These are phyloP conservation scores for Dipodomys stephensi DNA, from an alignment of 2,113 vertebrate genomes.

Conservation along the genomic window DNA sequence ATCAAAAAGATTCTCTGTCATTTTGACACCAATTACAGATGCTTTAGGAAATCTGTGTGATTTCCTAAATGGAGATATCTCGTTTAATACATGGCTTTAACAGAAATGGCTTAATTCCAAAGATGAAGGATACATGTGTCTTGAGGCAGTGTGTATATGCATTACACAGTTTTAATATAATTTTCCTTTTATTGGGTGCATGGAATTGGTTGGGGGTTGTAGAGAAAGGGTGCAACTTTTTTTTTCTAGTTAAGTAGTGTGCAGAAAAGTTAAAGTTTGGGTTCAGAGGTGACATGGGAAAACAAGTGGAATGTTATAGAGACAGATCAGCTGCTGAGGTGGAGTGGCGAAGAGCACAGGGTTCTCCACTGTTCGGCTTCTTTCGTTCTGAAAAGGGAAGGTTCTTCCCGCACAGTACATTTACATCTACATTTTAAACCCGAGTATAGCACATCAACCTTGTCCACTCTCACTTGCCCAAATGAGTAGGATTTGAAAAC, in stretches of 20 bases:
- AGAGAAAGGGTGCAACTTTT: neutral
- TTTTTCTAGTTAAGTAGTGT: neutral
- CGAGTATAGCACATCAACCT: constrained; percentile 80
- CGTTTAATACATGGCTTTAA: constrained; percentile 47
- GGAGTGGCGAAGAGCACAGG: neutral
- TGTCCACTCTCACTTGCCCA: constrained; percentile 86
- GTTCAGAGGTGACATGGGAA: neutral
- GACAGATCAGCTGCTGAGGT: neutral
- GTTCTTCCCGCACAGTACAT: constrained; percentile 71
- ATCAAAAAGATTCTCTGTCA: constrained; percentile 51
- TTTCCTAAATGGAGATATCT: constrained; percentile 56
- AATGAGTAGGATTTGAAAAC: constrained; percentile 87
- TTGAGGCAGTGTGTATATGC: neutral
- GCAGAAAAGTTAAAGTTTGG: neutral
- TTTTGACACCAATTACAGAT: constrained; percentile 37
- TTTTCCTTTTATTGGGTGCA: too few species aligned
- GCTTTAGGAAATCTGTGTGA: constrained; percentile 49
- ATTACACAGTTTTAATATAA: too few species aligned
- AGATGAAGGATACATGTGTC: neutral
- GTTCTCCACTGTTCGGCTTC: constrained; percentile 29
- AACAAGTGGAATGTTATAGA: neutral
- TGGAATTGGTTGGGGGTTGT: neutral
- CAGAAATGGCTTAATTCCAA: constrained; percentile 44
- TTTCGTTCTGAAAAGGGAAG: constrained; percentile 37
- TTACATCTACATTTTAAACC: constrained; percentile 78